Conservation (phyloP, 2,797 vertebrate genomes). For the Botia kubotai region DNA sequence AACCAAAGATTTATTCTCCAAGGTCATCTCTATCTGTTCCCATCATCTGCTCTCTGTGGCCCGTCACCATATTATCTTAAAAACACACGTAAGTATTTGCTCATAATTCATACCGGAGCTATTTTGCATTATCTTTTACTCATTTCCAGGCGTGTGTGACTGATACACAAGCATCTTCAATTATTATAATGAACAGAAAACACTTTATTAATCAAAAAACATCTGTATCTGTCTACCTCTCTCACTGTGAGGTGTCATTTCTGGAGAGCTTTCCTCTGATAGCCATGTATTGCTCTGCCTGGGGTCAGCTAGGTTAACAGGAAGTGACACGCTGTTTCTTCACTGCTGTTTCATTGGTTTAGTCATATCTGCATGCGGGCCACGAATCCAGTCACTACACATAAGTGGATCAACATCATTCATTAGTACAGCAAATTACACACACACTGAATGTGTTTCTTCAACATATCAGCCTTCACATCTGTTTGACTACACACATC, state of each 20-base stretch:
- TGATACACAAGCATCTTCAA: slow-evolving; percentile 37
- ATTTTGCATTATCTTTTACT: slow-evolving; percentile 23
- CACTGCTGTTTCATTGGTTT: slow-evolving; percentile 36
- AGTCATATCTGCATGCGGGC: slow-evolving; percentile 56
- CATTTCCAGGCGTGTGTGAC: slow-evolving; percentile 9
- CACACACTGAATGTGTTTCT: slow-evolving; percentile 59
- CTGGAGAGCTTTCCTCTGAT: slow-evolving; percentile 17
- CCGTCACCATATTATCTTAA: slow-evolving; percentile 10
- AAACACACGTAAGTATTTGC: slow-evolving; percentile 6
- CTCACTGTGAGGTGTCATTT: slow-evolving; percentile 16
- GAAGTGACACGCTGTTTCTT: slow-evolving; percentile 45
- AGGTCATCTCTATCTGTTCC: slow-evolving; percentile 8
- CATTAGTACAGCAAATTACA: slow-evolving; percentile 58
- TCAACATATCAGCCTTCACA: not conserved
- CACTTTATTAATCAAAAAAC: slow-evolving; percentile 23
- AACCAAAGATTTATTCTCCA: too few relatives aligned
- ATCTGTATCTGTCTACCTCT: slow-evolving; percentile 10
- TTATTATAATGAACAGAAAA: slow-evolving; percentile 33
- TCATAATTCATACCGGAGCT: slow-evolving; percentile 18
- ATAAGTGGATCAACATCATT: slow-evolving; percentile 55
- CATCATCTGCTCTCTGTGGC: not conserved
- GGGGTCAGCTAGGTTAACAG: slow-evolving; percentile 53
- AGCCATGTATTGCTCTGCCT: slow-evolving; percentile 6
- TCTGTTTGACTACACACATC: slow-evolving; percentile 57
- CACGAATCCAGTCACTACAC: slow-evolving; percentile 46